phyloP scores from a whole-genome alignment of 2,797 vertebrate species.

The Hydrophis major region DNA sequence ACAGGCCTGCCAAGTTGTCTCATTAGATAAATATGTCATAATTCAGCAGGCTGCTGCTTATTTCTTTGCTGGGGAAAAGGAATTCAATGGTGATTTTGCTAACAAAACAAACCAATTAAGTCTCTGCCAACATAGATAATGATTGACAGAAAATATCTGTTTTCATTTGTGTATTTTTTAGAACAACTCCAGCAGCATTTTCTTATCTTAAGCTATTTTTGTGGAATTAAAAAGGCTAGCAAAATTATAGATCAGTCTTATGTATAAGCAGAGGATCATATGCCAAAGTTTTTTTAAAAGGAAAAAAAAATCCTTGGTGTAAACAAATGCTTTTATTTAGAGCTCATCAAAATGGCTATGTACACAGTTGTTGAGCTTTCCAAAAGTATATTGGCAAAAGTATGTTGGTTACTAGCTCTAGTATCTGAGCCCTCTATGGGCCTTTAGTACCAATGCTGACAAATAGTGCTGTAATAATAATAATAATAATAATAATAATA shows the following conservation, averaged over 20 bases:
- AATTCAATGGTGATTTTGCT: conserved; percentile 17
- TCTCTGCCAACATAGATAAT: neutral
- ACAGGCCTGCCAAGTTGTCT: neutral
- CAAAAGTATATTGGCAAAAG: neutral
- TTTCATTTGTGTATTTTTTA: neutral
- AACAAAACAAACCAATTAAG: conserved; percentile 21
- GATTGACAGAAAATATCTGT: neutral
- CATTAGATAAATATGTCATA: neutral
- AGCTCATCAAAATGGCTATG: neutral
- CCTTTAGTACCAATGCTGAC: neutral
- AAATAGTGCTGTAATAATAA: neutral
- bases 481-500: no score
- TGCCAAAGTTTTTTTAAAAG: neutral
- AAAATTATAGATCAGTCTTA: neutral
- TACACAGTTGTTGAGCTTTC: neutral
- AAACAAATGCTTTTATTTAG: neutral
- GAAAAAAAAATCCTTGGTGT: neutral
- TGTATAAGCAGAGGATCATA: neutral
- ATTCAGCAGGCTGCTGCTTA: neutral
- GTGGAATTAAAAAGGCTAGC: conserved; percentile 4
- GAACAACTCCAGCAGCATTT: neutral
- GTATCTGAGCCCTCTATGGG: neutral
- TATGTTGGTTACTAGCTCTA: neutral
- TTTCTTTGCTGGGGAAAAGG: conserved; percentile 1
- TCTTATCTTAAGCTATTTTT: conserved; percentile 8